These are phyloP conservation scores for Halichoerus grypus DNA, from an alignment of 2,113 vertebrate species.

Conservation along the genomic window DNA sequence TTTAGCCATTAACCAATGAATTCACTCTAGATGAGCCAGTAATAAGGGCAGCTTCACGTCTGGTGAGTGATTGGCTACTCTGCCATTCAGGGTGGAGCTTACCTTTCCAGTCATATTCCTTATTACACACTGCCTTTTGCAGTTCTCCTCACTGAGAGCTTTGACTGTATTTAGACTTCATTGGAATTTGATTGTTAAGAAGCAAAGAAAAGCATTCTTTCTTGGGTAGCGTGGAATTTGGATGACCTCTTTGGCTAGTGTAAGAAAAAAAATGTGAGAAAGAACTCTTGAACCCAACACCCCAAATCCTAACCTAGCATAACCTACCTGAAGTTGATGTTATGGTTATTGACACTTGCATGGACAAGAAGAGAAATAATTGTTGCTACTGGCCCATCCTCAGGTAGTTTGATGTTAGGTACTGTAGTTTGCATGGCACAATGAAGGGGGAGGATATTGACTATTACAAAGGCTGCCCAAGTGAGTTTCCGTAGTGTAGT, in stretches of 20 bases:
- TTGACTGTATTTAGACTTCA: not conserved
- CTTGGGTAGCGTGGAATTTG: not conserved
- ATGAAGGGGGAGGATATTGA: not conserved
- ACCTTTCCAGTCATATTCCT: not conserved
- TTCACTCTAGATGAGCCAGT: not conserved
- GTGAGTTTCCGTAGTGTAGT: too few species aligned
- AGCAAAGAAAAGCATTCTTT: not conserved
- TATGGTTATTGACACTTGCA: not conserved
- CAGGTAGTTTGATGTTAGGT: not conserved
- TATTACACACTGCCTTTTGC: not conserved
- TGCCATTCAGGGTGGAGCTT: not conserved
- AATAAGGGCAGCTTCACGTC: not conserved
- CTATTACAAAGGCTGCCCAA: conserved; percentile 9
- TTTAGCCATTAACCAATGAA: not conserved
- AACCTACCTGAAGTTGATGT: not conserved
- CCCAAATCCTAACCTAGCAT: not conserved
- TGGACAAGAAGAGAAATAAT: conserved; percentile 50
- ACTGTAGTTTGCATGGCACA: not conserved
- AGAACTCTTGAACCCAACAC: not conserved
- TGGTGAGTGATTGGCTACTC: not conserved
- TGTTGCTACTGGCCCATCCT: not conserved
- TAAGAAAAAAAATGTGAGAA: not conserved
- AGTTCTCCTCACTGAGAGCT: not conserved
- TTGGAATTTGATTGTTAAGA: not conserved
- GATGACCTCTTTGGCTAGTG: not conserved